phyloP scores from a whole-genome alignment of 1,140 invertebrate genomes.

The Wiebesia pumilae region DNA sequence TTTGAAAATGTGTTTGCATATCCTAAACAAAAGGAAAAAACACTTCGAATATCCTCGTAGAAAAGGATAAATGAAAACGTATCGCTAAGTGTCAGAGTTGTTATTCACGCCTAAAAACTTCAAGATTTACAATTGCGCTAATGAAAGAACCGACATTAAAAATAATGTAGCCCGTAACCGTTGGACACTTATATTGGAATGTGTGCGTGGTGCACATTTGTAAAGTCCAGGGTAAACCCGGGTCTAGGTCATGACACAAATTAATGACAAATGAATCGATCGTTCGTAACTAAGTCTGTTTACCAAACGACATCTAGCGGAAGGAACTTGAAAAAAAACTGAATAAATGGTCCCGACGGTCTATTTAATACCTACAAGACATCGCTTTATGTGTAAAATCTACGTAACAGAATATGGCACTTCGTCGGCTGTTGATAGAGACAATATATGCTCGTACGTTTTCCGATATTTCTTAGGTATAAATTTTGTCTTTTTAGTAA shows the following conservation, averaged over 20 bases:
- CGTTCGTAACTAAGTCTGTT: not conserved
- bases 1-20: not conserved
- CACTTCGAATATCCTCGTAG: not conserved
- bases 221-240: not conserved
- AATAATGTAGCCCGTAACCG: slow-evolving; percentile 31
- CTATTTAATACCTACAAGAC: slow-evolving; percentile 21
- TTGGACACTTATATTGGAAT: not conserved
- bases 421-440: not conserved
- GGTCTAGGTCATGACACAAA: no score
- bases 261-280: not conserved
- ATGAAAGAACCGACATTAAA: slow-evolving; percentile 37
- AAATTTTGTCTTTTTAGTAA: not conserved
- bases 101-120: not conserved
- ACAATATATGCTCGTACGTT: not conserved
- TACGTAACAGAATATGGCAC: not conserved
- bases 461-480: not conserved
- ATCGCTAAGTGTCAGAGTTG: slow-evolving; percentile 29
- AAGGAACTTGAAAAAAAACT: not conserved
- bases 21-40: not conserved
- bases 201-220: not conserved
- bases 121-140: slow-evolving; percentile 44
- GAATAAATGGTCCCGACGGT: not conserved
- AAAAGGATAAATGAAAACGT: not conserved
- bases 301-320: slow-evolving; percentile 35
- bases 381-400: not conserved